These are phyloP conservation scores for Limenitis camilla DNA, from an alignment of 2,888 invertebrate species.

Conservation along the genomic window DNA sequence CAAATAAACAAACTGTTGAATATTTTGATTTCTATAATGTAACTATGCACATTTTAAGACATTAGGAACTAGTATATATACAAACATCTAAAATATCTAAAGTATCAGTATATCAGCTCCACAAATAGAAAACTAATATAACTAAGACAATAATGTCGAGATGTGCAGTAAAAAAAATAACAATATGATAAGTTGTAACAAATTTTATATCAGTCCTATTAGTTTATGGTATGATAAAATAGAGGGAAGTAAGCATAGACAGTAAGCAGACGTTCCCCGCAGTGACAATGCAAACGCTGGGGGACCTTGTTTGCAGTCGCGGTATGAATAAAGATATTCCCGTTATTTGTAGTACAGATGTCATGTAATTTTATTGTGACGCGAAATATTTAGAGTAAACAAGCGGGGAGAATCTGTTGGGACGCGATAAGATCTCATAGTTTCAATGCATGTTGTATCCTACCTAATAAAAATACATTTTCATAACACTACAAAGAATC, in stretches of 20 bases:
- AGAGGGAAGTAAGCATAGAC: constrained; percentile 36
- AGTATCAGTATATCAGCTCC: too few relatives aligned
- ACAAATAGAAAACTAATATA: too few relatives aligned
- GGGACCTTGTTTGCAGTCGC: constrained; percentile 62
- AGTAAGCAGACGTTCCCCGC: constrained; percentile 59
- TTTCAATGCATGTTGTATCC: constrained; percentile 50
- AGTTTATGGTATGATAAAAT: constrained; percentile 19
- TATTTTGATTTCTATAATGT: too few relatives aligned
- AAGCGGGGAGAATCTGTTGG: constrained; percentile 56
- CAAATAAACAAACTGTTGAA: too few relatives aligned
- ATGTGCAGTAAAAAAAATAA: not conserved
- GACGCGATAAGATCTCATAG: constrained; percentile 65
- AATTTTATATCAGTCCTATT: constrained; percentile 16
- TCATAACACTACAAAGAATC: constrained; percentile 52
- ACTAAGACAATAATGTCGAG: not conserved
- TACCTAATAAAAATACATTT: constrained; percentile 55
- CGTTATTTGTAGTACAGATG: constrained; percentile 75
- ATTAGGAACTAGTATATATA: too few relatives aligned
- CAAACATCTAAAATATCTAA: too few relatives aligned
- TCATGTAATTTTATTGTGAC: constrained; percentile 74
- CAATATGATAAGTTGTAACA: constrained; percentile 3
- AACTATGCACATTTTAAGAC: too few relatives aligned
- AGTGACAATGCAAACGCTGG: constrained; percentile 56
- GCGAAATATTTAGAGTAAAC: constrained; percentile 73
- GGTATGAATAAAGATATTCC: constrained; percentile 74